Conservation (phyloP, 1,140 invertebrate genomes). For the Cylas formicarius region DNA sequence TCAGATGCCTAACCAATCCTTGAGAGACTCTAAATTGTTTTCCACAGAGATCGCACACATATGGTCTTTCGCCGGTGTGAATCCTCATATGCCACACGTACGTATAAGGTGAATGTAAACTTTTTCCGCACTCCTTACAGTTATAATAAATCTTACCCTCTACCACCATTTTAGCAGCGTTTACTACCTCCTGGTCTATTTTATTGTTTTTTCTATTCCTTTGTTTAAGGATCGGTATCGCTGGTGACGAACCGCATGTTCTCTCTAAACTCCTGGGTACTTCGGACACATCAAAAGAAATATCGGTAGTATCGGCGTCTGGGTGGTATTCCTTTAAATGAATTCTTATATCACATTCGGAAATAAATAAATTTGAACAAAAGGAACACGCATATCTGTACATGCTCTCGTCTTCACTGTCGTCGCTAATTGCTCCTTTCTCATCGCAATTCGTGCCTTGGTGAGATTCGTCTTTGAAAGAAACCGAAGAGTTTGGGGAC, state of each 20-base stretch:
- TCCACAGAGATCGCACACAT: slow-evolving; percentile 64
- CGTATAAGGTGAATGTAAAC: slow-evolving; percentile 52
- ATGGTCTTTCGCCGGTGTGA: slow-evolving; percentile 67
- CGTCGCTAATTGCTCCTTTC: neutral
- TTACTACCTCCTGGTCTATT: slow-evolving; percentile 40
- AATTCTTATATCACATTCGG: slow-evolving; percentile 33
- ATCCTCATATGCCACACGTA: slow-evolving; percentile 55
- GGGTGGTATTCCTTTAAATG: slow-evolving; percentile 36
- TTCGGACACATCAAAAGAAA: neutral
- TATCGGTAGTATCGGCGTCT: slow-evolving; percentile 16
- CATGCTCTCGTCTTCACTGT: slow-evolving; percentile 5
- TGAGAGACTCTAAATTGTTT: slow-evolving; percentile 62
- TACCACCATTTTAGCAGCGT: slow-evolving; percentile 43
- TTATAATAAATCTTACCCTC: slow-evolving; percentile 48
- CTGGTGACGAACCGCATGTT: neutral
- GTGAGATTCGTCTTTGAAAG: too few species aligned
- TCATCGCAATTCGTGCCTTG: too few species aligned
- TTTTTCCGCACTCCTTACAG: slow-evolving; percentile 53
- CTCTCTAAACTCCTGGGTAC: neutral
- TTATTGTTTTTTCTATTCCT: slow-evolving; percentile 15
- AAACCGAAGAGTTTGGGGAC: too few species aligned
- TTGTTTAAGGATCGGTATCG: neutral
- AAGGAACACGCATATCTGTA: slow-evolving; percentile 35
- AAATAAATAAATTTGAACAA: slow-evolving; percentile 33
- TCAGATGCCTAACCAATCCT: slow-evolving; percentile 53